Evolutionary conservation across 2,113 vertebrate genomes (phyloP), one percentile per base, ranked within the genome.

Genomic region (Psittacara wagleri): DNA sequence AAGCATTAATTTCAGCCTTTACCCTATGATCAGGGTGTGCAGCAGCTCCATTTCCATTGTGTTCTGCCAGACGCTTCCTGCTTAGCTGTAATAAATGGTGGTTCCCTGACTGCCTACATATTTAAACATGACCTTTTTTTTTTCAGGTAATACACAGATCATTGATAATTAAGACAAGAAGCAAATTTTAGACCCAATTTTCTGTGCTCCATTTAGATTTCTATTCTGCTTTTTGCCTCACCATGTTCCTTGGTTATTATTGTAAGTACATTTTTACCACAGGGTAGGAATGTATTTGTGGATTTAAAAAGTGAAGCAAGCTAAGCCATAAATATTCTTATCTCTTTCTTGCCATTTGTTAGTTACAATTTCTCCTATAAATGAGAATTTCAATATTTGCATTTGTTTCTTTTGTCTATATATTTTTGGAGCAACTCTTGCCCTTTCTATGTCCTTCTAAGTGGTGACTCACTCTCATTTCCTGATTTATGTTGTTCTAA

Each of bases 91-190:
- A 79, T 68, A 84, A 84, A 92, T 0, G 5, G 49, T 73, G 44
- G 54, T 85, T 76, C 49, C 63, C 78, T 57, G 48, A 25, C 35
- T 76, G 44, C 62, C 46, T 84, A 92, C 24, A 19, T 62, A 59
- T 89, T 82, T 80, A 91, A 92, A 62, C 11, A 87, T 49, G 43
- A 79, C 39, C 18, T 63, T 63, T 85, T 92, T 92, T 92, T 92
- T 62, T 82, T 14, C 78, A 51, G 39, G 84, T 73, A 89, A 74
- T 85, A 62, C 10, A 89, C 27, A 75, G 33, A 52, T 73, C 18
- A 2, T 17, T 83, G 57, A 73, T 90, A 87, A 87, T 28, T 83
- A 85, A 91, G 48, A 69, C 2, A 10, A 69, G 37, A 94, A 91
- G 59, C 6, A 66, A 89, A 90, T 90, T 91, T 85, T 85, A 83